phyloP scores from a whole-genome alignment of 2,113 vertebrate genomes.

The Cyphomyrus plagiostoma region DNA sequence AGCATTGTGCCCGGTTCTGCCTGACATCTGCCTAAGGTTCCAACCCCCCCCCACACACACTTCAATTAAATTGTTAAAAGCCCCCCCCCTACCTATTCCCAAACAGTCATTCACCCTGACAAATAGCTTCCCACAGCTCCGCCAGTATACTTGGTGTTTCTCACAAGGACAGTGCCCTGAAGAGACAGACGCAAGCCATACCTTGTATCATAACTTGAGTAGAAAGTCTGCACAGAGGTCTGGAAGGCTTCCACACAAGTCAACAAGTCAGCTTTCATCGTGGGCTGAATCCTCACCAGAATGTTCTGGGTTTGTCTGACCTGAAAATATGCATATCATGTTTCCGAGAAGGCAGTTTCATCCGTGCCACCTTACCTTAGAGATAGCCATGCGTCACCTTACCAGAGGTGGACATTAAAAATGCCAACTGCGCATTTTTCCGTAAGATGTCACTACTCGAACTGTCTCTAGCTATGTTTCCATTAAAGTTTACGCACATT shows the following conservation, averaged over 20 bases:
- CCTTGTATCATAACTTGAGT: slow-evolving; percentile 59
- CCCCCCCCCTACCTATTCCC: neutral
- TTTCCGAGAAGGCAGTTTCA: neutral
- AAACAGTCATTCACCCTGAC: neutral
- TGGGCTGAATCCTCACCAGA: slow-evolving; percentile 61
- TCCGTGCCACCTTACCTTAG: neutral
- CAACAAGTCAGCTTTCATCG: slow-evolving; percentile 69
- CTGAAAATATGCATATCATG: slow-evolving; percentile 37
- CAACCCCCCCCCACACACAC: neutral
- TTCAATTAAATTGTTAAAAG: neutral
- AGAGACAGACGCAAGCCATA: slow-evolving; percentile 27
- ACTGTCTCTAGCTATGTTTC: neutral
- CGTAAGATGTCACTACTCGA: neutral
- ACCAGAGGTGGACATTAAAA: neutral
- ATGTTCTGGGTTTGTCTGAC: slow-evolving; percentile 62
- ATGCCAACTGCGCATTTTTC: neutral
- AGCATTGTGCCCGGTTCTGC: neutral
- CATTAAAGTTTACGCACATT: neutral
- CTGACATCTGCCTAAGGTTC: neutral
- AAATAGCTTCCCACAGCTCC: neutral
- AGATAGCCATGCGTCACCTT: neutral
- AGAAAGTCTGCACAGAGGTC: slow-evolving; percentile 52
- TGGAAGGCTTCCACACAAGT: slow-evolving; percentile 57
- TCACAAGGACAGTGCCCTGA: neutral
- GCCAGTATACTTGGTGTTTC: neutral